phyloP scores from a whole-genome alignment of 2,113 vertebrate genomes.

The Ceyx margarethae region DNA sequence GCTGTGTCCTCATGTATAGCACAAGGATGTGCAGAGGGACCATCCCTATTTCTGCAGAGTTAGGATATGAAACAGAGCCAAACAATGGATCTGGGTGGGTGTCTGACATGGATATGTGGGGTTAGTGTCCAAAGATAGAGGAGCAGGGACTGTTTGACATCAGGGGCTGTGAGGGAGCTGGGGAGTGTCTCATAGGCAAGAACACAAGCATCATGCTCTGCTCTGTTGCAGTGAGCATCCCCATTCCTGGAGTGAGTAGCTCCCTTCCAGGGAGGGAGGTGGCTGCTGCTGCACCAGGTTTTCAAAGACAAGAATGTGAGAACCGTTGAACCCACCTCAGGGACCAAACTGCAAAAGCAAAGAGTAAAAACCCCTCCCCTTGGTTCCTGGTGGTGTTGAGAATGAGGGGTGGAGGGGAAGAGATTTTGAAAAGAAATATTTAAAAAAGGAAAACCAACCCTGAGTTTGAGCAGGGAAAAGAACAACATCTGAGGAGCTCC shows the following conservation, averaged over 20 bases:
- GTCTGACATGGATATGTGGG: fast-evolving
- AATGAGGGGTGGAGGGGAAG: background rate
- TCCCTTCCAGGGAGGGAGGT: background rate
- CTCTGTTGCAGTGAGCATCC: background rate
- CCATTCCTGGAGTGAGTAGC: background rate
- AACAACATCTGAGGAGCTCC: constrained; percentile 4
- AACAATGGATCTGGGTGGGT: background rate
- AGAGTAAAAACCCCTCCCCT: background rate
- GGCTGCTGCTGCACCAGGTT: no score
- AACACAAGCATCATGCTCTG: background rate
- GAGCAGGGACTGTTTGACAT: background rate
- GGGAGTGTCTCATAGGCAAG: background rate
- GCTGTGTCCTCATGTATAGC: background rate
- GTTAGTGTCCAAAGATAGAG: background rate
- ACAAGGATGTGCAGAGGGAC: background rate
- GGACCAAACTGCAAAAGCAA: no score
- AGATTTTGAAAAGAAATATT: background rate
- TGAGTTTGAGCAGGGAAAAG: background rate
- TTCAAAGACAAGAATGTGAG: no score
- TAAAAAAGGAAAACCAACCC: background rate
- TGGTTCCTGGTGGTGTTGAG: background rate
- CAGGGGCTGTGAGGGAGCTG: background rate
- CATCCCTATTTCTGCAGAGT: background rate
- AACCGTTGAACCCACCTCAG: no score
- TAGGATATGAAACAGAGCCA: background rate